These are phyloP conservation scores for Cheilosia grossa DNA, from an alignment of 2,888 invertebrate genomes.

Conservation along the genomic window DNA sequence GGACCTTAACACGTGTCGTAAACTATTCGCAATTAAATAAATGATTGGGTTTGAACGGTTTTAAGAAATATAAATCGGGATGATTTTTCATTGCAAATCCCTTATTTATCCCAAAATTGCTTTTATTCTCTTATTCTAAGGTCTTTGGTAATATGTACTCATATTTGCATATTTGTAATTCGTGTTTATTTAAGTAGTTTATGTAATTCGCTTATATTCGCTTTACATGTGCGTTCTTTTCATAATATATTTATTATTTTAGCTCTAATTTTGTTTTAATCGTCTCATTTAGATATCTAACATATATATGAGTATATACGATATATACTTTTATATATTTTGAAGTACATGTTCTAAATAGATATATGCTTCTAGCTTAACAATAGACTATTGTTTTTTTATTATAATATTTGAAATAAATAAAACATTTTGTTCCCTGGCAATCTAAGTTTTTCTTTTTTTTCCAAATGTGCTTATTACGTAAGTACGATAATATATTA, in stretches of 20 bases:
- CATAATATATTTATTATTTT: conserved; percentile 3
- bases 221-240: conserved; percentile 29
- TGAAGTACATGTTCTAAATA: conserved; percentile 47
- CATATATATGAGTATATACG: conserved; percentile 11
- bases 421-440: conserved; percentile 60
- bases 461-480: conserved; percentile 20
- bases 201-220: conserved; percentile 16
- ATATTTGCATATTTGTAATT: conserved; percentile 42
- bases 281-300: conserved; percentile 28
- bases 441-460: conserved; percentile 29
- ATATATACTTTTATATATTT: conserved; percentile 27
- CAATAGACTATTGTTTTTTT: conserved; percentile 30
- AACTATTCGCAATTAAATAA: conserved; percentile 50
- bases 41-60: conserved; percentile 8
- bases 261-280: background rate
- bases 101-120: conserved; percentile 43
- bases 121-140: conserved; percentile 66
- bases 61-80: conserved; percentile 40
- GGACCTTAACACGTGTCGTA: conserved; percentile 1
- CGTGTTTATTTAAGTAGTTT: conserved; percentile 35
- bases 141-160: conserved; percentile 72
- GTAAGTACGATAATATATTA: conserved; percentile 36
- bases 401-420: conserved; percentile 50
- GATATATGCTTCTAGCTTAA: conserved; percentile 55
- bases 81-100: conserved; percentile 36